These are phyloP conservation scores for Myotis yumanensis DNA, from an alignment of 2,113 vertebrate genomes.

Conservation along the genomic window DNA sequence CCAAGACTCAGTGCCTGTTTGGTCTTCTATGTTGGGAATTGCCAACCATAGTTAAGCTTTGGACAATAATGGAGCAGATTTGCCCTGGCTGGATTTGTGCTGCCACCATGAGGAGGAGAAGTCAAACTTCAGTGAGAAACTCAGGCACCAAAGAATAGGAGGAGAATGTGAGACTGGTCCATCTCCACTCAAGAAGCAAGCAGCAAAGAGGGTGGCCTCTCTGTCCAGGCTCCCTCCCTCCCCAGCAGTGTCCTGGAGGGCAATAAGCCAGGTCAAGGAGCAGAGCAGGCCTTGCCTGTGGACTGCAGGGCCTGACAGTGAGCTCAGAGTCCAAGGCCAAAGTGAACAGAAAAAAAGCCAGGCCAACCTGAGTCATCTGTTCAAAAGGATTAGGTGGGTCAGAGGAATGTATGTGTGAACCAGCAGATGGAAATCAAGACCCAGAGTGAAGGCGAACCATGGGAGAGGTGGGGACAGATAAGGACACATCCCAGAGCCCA, in stretches of 20 bases:
- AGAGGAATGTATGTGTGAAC: background rate
- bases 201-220: background rate
- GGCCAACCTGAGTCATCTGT: background rate
- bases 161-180: fast-evolving
- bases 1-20: background rate
- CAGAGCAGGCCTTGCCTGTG: background rate
- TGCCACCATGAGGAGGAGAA: slow-evolving; percentile 14
- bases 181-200: too few relatives aligned
- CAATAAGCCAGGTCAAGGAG: background rate
- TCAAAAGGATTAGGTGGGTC: background rate
- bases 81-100: background rate
- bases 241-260: background rate
- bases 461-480: background rate
- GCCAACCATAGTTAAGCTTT: background rate
- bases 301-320: background rate
- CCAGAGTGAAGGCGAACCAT: background rate
- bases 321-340: background rate
- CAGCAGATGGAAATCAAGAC: background rate
- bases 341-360: background rate
- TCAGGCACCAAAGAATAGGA: background rate
- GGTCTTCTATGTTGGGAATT: background rate
- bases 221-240: background rate
- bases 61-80: background rate
- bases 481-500: fast-evolving
- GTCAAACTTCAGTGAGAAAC: background rate